Conservation (phyloP, 1,140 invertebrate species). For the Eurosta solidaginis region DNA sequence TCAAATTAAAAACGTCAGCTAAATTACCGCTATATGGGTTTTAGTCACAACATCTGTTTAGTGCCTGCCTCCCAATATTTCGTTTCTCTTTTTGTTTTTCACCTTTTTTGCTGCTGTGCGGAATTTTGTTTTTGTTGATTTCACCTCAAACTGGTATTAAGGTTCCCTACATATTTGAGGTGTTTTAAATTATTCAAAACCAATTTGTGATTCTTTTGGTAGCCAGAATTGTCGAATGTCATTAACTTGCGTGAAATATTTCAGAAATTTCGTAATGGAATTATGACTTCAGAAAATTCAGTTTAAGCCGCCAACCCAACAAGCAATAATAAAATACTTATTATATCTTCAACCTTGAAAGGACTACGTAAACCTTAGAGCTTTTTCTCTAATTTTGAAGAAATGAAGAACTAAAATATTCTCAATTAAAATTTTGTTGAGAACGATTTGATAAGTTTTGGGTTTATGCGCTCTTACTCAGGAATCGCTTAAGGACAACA, state of each 20-base stretch:
- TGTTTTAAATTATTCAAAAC: neutral
- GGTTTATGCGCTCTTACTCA: no score
- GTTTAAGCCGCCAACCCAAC: neutral
- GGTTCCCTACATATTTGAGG: neutral
- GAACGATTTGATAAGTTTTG: no score
- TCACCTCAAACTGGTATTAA: slow-evolving; percentile 10
- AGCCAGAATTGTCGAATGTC: neutral
- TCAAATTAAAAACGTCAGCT: neutral
- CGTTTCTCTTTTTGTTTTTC: neutral
- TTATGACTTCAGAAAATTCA: neutral
- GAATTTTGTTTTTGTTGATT: neutral
- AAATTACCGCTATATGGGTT: neutral
- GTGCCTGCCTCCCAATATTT: neutral
- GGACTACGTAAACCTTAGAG: no score
- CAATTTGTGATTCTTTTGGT: slow-evolving; percentile 5
- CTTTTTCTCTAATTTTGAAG: no score
- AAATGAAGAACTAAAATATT: no score
- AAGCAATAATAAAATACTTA: no score
- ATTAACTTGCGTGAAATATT: slow-evolving; percentile 2
- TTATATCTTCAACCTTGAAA: no score
- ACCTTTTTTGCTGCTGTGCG: neutral
- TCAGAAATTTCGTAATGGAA: neutral
- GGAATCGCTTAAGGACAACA: no score
- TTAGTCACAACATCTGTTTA: slow-evolving; percentile 13
- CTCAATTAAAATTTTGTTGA: no score